phyloP scores from a whole-genome alignment of 2,888 invertebrate genomes.

The Plebejus melissa region DNA sequence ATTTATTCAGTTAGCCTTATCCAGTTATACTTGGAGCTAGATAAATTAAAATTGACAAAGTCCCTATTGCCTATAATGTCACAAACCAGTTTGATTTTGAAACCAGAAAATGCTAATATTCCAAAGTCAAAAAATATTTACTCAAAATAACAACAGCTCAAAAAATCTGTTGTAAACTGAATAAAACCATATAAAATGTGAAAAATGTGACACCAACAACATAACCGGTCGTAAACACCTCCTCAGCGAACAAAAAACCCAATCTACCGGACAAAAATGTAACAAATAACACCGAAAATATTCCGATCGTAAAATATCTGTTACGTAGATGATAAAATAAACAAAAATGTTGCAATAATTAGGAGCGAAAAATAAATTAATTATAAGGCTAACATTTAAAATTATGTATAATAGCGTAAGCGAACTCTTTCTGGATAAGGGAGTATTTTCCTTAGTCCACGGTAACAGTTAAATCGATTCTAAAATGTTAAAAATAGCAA shows the following conservation, averaged over 20 bases:
- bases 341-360: neutral
- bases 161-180: neutral
- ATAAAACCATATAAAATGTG: conserved; percentile 1
- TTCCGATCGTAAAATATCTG: neutral
- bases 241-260: conserved; percentile 4
- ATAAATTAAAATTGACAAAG: neutral
- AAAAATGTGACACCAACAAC: neutral
- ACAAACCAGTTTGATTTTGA: neutral
- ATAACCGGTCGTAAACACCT: conserved; percentile 12
- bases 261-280: neutral
- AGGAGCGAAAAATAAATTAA: neutral
- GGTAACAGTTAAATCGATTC: neutral
- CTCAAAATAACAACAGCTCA: neutral
- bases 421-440: neutral
- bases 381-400: neutral
- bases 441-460: neutral
- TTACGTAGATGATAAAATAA: neutral
- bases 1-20: neutral
- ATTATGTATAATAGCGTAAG: neutral
- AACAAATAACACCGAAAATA: conserved; percentile 11
- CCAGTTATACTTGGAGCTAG: neutral
- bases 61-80: neutral
- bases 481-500: neutral
- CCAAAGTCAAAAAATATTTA: neutral
- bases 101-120: neutral